Evolutionary conservation across 2,113 vertebrate species (phyloP).

Genomic region (Oreochromis niloticus): DNA sequence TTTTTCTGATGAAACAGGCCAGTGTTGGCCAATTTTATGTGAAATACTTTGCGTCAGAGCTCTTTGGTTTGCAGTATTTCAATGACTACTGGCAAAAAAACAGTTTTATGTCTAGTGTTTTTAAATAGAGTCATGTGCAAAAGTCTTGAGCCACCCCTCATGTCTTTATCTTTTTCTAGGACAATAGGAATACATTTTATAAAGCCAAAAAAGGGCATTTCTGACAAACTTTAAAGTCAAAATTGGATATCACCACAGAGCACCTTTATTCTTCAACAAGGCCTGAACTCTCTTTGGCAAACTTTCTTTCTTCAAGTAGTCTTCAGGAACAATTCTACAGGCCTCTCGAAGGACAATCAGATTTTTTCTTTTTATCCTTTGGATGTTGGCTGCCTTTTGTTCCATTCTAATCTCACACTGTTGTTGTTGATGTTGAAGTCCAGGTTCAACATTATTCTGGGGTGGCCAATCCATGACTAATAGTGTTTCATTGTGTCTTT

Average conservation of each 20-base stretch:
- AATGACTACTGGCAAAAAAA: not conserved
- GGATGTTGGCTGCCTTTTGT: not conserved
- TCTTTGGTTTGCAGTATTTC: not conserved
- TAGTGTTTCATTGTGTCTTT: not conserved
- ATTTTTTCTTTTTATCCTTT: not conserved
- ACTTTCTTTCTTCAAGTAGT: not conserved
- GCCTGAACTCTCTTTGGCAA: not conserved
- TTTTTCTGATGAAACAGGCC: not conserved
- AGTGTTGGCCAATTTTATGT: not conserved
- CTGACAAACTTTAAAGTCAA: not conserved
- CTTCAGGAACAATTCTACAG: not conserved
- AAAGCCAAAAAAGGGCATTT: not conserved
- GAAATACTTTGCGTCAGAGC: not conserved
- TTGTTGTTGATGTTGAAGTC: not conserved
- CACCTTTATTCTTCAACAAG: not conserved
- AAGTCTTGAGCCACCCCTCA: not conserved
- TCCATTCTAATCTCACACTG: not conserved
- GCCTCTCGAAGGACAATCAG: not conserved
- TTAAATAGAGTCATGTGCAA: not conserved
- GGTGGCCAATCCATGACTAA: not conserved
- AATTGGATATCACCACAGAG: not conserved
- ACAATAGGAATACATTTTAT: not conserved
- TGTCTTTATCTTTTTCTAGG: not conserved
- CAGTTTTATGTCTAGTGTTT: not conserved
- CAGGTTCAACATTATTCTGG: not conserved